Percentiles rank a stretch among this genome's conserved stretches.
Evolutionary conservation across 92 coral and sea anemone genomes (phyloP).

Genomic region (Ricordea florida): DNA sequence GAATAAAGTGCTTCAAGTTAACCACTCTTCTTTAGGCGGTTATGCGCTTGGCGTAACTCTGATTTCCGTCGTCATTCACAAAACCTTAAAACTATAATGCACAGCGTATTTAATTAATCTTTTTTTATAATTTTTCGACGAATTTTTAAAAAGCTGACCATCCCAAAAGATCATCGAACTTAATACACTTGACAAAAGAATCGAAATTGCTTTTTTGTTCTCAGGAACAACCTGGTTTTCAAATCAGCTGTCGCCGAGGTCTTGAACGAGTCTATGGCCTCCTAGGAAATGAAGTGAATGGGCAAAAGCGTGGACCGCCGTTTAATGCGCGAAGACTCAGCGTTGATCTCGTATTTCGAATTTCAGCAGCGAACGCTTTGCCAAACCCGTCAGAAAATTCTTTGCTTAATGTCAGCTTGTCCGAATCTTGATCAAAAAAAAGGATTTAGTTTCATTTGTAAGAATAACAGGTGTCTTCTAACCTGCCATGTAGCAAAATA

Average conservation of each 20-base stretch:
- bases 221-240: background rate
- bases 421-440: background rate
- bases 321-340: too few relatives aligned
- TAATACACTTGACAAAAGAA: conserved; percentile 7
- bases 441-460: background rate
- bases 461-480: background rate
- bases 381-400: too few relatives aligned
- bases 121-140: too few relatives aligned
- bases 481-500: background rate
- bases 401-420: background rate
- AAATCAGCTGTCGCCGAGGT: conserved; percentile 18
- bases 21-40: too few relatives aligned
- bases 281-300: conserved; percentile 12
- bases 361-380: too few relatives aligned
- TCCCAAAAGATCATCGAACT: background rate
- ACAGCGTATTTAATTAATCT: too few relatives aligned
- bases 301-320: too few relatives aligned
- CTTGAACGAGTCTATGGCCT: background rate
- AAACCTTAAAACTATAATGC: too few relatives aligned
- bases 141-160: background rate
- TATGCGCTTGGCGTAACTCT: too few relatives aligned
- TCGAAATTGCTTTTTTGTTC: background rate
- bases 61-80: too few relatives aligned
- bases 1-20: too few relatives aligned
- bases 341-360: too few relatives aligned